Evolutionary conservation across 2,888 invertebrate species (phyloP), one percentile per base, ranked within the genome.

Genomic region (Alsophila aescularia): DNA sequence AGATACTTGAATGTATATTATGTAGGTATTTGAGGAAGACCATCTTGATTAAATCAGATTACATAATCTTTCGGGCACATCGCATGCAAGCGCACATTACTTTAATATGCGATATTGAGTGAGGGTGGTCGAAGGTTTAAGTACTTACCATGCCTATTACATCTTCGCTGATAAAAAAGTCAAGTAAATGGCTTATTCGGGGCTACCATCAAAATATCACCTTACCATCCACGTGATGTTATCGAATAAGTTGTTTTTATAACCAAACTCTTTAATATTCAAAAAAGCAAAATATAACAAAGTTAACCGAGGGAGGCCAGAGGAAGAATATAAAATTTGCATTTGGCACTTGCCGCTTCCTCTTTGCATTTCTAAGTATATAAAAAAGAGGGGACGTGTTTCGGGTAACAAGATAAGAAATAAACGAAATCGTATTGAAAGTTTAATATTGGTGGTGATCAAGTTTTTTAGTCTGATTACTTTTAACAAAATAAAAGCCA

Each of bases 351-450:
- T 70, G 75, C 67, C 66, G 67, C 69, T 67, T 75, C 73, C 68
- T 67, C 64, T 83, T 81, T 74, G 74, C 78, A 79, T 83, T 83
- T 81, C 83, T 81, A n/a, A n/a, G n/a, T n/a, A 79, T 79, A 73
- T 66, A 66, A 72, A 69, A 64, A 61, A 64, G n/a, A 76, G 75
- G 75, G 72, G 70, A 79, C 80, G 83, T 79, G 83, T 74, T 79
- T 73, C 61, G 79, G 62, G 68, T 77, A 79, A 80, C 71, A 66
- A 77, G 73, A 75, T 75, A 40, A 47, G 21, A 34, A 72, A 70
- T 62, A 66, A 73, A 69, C 53, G 59, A 58, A 60, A 59, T 52
- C 68, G 36, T 62, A 67, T 73, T 66, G 67, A 63, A 67, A 59
- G 66, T 50, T 58, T 44, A 60, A 62, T 56, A 62, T 49, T 27